Evolutionary conservation across 1,140 invertebrate genomes (phyloP).

Genomic region (Euborellia annulipes): DNA sequence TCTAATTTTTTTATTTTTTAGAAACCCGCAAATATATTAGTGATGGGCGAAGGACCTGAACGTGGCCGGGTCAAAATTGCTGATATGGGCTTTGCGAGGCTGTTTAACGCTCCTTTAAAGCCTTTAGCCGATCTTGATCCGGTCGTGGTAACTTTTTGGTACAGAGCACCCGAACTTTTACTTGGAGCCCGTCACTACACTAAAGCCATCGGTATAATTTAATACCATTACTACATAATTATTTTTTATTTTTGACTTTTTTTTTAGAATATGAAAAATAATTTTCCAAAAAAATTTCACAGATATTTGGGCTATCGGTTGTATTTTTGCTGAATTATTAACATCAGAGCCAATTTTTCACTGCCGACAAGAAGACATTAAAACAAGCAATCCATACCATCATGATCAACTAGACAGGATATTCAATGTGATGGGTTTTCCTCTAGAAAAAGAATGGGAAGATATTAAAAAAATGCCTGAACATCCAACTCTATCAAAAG

Average conservation of each 20-base stretch:
- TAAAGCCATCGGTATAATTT: constrained; percentile 80
- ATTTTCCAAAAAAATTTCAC: constrained; percentile 19
- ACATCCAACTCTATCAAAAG: constrained; percentile 87
- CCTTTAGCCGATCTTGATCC: constrained; percentile 96
- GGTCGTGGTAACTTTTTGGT: constrained; percentile 99
- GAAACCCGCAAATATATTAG: constrained; percentile 99
- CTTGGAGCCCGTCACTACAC: constrained; percentile 96
- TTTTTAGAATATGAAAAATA: background rate
- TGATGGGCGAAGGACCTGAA: constrained; percentile 98
- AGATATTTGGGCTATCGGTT: constrained; percentile 99
- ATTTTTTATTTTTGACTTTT: background rate
- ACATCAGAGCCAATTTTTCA: constrained; percentile 99
- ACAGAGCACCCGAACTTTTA: constrained; percentile 90
- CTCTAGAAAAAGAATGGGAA: constrained; percentile 97
- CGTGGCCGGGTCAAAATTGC: constrained; percentile 96
- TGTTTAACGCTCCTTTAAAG: constrained; percentile 97
- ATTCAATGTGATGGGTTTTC: constrained; percentile 99
- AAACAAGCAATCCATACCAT: constrained; percentile 99
- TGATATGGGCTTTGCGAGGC: constrained; percentile 99
- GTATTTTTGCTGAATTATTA: constrained; percentile 94
- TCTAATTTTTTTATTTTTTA: no score
- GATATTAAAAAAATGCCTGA: constrained; percentile 99
- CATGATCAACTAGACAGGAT: constrained; percentile 97
- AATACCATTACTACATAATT: no score
- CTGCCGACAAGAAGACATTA: constrained; percentile 98